phyloP scores from a whole-genome alignment of 2,888 invertebrate genomes.

The Apoda limacodes region DNA sequence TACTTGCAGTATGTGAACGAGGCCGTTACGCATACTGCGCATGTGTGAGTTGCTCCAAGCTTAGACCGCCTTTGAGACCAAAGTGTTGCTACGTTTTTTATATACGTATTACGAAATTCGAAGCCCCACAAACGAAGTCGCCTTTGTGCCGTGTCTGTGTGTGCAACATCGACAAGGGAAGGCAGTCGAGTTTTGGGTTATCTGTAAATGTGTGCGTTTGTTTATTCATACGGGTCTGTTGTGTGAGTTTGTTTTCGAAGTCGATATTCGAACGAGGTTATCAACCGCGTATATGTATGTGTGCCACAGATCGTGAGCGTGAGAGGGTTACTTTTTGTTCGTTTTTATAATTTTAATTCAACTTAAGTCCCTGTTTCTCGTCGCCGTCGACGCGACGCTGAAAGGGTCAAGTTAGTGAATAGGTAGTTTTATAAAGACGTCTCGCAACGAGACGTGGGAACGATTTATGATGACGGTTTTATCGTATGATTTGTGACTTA shows the following conservation, averaged over 20 bases:
- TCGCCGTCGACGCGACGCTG: slow-evolving; percentile 32
- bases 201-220: slow-evolving; percentile 25
- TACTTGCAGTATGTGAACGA: slow-evolving; percentile 26
- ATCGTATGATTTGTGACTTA: slow-evolving; percentile 33
- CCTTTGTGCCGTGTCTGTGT: slow-evolving; percentile 16
- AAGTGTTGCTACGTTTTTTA: slow-evolving; percentile 10
- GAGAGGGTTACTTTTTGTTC: slow-evolving; percentile 39
- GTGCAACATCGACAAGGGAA: slow-evolving; percentile 22
- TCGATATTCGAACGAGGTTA: slow-evolving; percentile 54
- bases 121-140: slow-evolving; percentile 22
- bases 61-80: slow-evolving; percentile 44
- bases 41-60: slow-evolving; percentile 33
- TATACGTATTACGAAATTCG: no score
- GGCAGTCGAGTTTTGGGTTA: slow-evolving; percentile 15
- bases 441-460: slow-evolving; percentile 55
- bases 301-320: no score
- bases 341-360: slow-evolving; percentile 46
- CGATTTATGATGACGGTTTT: slow-evolving; percentile 34
- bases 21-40: slow-evolving; percentile 29
- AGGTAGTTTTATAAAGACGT: slow-evolving; percentile 53
- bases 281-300: slow-evolving; percentile 31
- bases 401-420: slow-evolving; percentile 61
- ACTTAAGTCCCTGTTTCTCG: slow-evolving; percentile 33
- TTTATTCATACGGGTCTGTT: slow-evolving; percentile 31
- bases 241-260: no score